phyloP scores from a whole-genome alignment of 2,113 vertebrate species.

The Nothocercus nigrocapillus region DNA sequence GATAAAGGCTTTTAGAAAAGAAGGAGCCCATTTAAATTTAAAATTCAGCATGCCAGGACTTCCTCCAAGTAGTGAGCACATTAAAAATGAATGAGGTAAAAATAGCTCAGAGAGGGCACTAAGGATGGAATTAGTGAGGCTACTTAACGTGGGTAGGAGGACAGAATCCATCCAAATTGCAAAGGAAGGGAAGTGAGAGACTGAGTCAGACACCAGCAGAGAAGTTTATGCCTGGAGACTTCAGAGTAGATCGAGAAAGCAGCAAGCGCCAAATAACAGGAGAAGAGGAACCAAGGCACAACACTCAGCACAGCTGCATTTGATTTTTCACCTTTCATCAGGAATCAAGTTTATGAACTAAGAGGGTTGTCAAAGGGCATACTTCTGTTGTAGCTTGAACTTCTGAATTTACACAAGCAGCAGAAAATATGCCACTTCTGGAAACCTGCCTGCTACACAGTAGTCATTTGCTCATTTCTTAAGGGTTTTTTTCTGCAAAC shows the following conservation, averaged over 20 bases:
- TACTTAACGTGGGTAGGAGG: neutral
- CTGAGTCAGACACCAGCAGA: neutral
- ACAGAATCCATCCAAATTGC: neutral
- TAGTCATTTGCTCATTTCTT: neutral
- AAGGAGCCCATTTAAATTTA: neutral
- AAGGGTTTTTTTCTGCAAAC: neutral
- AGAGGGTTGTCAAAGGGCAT: neutral
- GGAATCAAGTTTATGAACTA: neutral
- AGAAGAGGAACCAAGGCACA: neutral
- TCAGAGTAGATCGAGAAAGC: neutral
- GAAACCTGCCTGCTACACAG: neutral
- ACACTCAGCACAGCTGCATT: neutral
- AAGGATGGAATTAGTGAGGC: constrained; percentile 17
- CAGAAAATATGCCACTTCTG: neutral
- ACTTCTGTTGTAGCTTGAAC: neutral
- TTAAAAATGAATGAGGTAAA: constrained; percentile 27
- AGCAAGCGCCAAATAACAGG: neutral
- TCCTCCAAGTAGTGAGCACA: neutral
- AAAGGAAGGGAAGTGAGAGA: neutral
- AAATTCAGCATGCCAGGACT: neutral
- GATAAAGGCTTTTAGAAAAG: neutral
- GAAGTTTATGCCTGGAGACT: neutral
- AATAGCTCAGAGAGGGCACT: neutral
- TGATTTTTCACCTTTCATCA: neutral
- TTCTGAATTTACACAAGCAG: neutral